Evolutionary conservation across 2,888 invertebrate species (phyloP), one percentile per base, ranked within the genome.

Genomic region (Aspidapion aeneum): DNA sequence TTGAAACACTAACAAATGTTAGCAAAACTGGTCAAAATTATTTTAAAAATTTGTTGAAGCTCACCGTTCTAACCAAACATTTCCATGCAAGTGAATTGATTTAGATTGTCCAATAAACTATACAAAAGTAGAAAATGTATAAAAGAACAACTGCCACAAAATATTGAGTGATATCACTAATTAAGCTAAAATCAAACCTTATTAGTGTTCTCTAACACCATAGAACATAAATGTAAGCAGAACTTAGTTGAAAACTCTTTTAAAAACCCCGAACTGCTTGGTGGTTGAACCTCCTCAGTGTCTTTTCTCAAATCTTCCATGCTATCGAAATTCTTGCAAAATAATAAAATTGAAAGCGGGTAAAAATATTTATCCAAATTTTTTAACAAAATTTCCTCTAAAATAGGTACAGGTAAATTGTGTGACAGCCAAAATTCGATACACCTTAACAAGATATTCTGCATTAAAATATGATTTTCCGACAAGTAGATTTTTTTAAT

Each of bases 331-430:
- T 80, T 78, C 66, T 81, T 81, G 67, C 81, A 81, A 73, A 81
- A 81, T 60, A 81, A 69, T 60, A 81, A 72, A 67, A 81, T 78
- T 12, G 80, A 79, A 22, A 81, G 70, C 0, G 81, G 81, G 71
- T 80, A 80, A 70, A 80, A 81, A 70, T 80, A 80, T 66, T 80
- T 81, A 70, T 80, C 80, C 76, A 81, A 76, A 70, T 80, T 81
- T 69, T 80, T 80, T 58, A 81, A 70, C 55, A 81, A 69, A 58
- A 80, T 74, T 65, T 73, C 75, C 70, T 81, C 81, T 56, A 81
- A 69, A 52, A 78, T 73, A 49, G 73, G 70, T 60, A 80, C 78
- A 12, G 81, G 81, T 55, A 81, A 70, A 67, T 74, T 76, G 63
- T 77, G 78, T 3, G 73, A 69, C 60, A 81, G 68, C 81, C 81